Conservation (phyloP, 2,888 invertebrate species). For the Nysson spinosus region DNA sequence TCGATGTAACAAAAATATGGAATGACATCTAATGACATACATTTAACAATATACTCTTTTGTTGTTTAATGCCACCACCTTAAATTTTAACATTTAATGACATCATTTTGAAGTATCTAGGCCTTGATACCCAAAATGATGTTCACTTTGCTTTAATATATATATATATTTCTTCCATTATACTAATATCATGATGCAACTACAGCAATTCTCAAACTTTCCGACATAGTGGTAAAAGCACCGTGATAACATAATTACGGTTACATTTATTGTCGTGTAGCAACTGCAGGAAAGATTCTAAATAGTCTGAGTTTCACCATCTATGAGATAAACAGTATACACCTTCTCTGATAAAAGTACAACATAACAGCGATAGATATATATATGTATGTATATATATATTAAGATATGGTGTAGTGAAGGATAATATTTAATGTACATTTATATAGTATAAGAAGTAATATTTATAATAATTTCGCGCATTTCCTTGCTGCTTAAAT, state of each 20-base stretch:
- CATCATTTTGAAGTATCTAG: slow-evolving; percentile 63
- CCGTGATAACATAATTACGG: slow-evolving; percentile 45
- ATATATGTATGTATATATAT: too few species aligned
- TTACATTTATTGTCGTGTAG: slow-evolving; percentile 69
- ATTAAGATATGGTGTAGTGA: slow-evolving; percentile 55
- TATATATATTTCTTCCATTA: too few species aligned
- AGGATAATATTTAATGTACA: slow-evolving; percentile 70
- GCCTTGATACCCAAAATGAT: slow-evolving; percentile 62
- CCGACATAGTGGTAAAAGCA: slow-evolving; percentile 49
- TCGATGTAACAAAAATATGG: slow-evolving; percentile 72
- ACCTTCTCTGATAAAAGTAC: slow-evolving; percentile 56
- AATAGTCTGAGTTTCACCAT: slow-evolving; percentile 63
- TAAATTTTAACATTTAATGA: slow-evolving; percentile 51
- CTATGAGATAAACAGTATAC: slow-evolving; percentile 60
- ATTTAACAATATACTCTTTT: slow-evolving; percentile 56
- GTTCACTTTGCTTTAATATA: slow-evolving; percentile 39
- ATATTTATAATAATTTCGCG: slow-evolving; percentile 59
- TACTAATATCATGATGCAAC: slow-evolving; percentile 46
- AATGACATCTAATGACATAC: slow-evolving; percentile 72
- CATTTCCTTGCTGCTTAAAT: slow-evolving; percentile 57
- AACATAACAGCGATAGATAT: slow-evolving; percentile 62
- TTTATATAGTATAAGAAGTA: slow-evolving; percentile 63
- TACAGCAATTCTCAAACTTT: slow-evolving; percentile 68
- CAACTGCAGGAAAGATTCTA: slow-evolving; percentile 52
- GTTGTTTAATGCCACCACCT: slow-evolving; percentile 68